phyloP scores from a whole-genome alignment of 2,113 vertebrate genomes.

The Podarcis raffonei region DNA sequence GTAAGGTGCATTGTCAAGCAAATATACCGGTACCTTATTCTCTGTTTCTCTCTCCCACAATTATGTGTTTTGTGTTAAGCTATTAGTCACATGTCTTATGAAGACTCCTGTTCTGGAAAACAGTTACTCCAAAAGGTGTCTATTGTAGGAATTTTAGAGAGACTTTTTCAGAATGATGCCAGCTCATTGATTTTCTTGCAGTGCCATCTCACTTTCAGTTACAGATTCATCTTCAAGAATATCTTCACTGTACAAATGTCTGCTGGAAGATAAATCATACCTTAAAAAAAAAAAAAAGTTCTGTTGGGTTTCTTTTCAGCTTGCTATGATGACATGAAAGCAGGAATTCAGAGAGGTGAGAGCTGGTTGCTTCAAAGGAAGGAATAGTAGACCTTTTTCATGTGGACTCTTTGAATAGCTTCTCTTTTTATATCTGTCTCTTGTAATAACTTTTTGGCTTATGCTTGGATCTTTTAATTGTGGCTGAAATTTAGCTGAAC shows the following conservation, averaged over 20 bases:
- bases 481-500: not conserved
- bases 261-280: conserved; percentile 36
- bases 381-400: not conserved
- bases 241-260: conserved; percentile 26
- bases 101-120: conserved; percentile 11
- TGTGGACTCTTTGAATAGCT: not conserved
- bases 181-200: conserved; percentile 46
- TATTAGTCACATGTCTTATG: conserved; percentile 4
- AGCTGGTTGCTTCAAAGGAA: not conserved
- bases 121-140: conserved; percentile 10
- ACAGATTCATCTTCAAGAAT: conserved; percentile 29
- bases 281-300: conserved; percentile 18
- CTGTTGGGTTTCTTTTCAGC: not conserved
- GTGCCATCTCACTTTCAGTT: conserved; percentile 35
- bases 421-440: not conserved
- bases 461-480: not conserved
- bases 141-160: conserved; percentile 19
- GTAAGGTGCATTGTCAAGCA: not conserved
- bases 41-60: not conserved
- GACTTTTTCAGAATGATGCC: conserved; percentile 30
- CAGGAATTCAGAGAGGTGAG: not conserved
- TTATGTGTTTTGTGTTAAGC: conserved; percentile 29
- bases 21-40: not conserved
- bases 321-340: not conserved
- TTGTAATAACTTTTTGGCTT: not conserved